Percentiles rank a stretch among this genome's conserved stretches.
These are phyloP conservation scores for Apostichopus leukothele DNA, from an alignment of 53 echinoderm and acorn worm genomes.

Conservation along the genomic window DNA sequence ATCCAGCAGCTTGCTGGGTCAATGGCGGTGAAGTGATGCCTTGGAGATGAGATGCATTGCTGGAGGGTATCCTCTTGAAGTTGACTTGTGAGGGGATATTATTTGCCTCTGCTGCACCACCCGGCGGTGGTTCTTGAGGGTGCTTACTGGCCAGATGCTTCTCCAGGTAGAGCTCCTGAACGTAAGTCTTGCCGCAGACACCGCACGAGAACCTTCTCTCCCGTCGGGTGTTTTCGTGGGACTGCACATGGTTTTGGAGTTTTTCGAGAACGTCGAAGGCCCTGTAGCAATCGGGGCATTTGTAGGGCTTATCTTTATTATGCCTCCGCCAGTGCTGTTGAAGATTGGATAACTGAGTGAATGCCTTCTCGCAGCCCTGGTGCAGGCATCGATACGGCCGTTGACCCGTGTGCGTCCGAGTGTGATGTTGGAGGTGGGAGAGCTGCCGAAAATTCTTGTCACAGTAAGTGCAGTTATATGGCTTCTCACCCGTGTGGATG, in stretches of 20 bases:
- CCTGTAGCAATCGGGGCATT: conserved; percentile 94
- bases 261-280: conserved; percentile 87
- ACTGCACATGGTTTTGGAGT: conserved; percentile 86
- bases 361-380: conserved; percentile 90
- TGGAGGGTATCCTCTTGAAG: conserved; percentile 54
- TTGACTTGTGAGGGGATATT: conserved; percentile 56
- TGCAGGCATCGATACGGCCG: conserved; percentile 83
- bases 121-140: conserved; percentile 56
- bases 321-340: conserved; percentile 95
- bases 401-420: conserved; percentile 93
- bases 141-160: conserved; percentile 93
- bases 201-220: conserved; percentile 85
- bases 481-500: conserved; percentile 94
- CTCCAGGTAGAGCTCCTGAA: conserved; percentile 89
- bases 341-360: conserved; percentile 93
- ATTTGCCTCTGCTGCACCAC: not conserved
- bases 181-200: conserved; percentile 90
- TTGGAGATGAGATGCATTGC: conserved; percentile 29
- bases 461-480: conserved; percentile 87
- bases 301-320: conserved; percentile 98
- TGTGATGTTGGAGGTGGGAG: conserved; percentile 97
- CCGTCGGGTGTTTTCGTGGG: conserved; percentile 89
- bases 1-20: conserved; percentile 25
- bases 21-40: conserved; percentile 35
- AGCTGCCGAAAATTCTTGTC: conserved; percentile 95